phyloP scores from a whole-genome alignment of 1,140 invertebrate genomes.

The Leucophenga varia region DNA sequence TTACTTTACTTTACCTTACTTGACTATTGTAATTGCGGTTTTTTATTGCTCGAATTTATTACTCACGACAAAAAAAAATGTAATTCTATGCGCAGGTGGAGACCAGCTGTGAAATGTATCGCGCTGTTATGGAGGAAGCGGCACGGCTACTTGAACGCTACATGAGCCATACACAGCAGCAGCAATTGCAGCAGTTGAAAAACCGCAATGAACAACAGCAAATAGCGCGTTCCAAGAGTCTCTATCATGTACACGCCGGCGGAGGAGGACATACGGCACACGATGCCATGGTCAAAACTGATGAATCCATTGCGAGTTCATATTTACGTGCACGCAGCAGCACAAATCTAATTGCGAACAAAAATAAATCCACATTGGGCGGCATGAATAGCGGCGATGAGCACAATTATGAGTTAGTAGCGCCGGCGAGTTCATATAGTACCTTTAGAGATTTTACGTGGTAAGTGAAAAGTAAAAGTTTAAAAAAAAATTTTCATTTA shows the following conservation, averaged over 20 bases:
- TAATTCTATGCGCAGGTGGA: conserved; percentile 64
- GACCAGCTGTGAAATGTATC: conserved; percentile 75
- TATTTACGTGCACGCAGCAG: conserved; percentile 55
- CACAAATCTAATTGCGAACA: conserved; percentile 45
- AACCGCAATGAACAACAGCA: conserved; percentile 29
- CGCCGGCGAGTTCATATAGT: conserved; percentile 48
- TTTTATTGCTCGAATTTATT: no score
- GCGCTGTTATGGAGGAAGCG: conserved; percentile 76
- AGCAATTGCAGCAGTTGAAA: conserved; percentile 24
- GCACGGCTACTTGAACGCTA: conserved; percentile 73
- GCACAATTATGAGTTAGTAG: conserved; percentile 40
- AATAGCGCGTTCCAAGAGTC: conserved; percentile 57
- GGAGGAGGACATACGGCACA: conserved; percentile 2
- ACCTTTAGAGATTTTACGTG: conserved; percentile 59
- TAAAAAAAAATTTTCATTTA: no score
- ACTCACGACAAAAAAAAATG: no score
- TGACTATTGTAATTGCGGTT: no score
- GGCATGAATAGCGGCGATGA: conserved; percentile 35
- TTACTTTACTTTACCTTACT: no score
- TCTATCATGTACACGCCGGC: conserved; percentile 59
- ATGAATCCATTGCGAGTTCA: conserved; percentile 12
- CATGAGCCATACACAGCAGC: conserved; percentile 59
- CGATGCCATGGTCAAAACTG: background rate
- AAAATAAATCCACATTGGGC: conserved; percentile 39
- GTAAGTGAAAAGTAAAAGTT: no score